Evolutionary conservation across 2,113 vertebrate species (phyloP).

Genomic region (Symphodus melops): DNA sequence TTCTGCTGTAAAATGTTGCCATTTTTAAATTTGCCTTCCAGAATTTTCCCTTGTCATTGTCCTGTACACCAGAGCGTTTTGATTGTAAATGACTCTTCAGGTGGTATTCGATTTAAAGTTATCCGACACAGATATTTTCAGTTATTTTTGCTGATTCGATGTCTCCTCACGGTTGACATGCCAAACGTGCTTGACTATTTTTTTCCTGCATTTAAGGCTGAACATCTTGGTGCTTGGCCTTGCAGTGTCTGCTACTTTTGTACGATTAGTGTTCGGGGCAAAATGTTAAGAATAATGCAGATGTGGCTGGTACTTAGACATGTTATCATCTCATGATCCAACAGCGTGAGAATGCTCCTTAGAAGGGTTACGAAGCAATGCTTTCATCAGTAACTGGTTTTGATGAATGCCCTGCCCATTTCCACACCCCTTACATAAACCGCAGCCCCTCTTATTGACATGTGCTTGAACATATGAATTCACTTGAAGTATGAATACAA

Average conservation of each 20-base stretch:
- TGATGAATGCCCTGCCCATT: constrained; percentile 1
- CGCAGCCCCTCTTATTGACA: neutral
- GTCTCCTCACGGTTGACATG: neutral
- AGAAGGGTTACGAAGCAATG: neutral
- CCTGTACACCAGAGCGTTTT: no score
- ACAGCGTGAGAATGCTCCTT: neutral
- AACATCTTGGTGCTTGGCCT: neutral
- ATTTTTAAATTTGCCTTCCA: no score
- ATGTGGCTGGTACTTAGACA: neutral
- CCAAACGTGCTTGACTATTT: neutral
- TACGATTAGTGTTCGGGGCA: neutral
- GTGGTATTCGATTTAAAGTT: neutral
- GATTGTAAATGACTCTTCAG: neutral
- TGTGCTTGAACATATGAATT: constrained; percentile 1
- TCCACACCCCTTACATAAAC: constrained; percentile 1
- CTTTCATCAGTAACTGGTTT: constrained; percentile 8
- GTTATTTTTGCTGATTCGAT: neutral
- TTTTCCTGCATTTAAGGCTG: neutral
- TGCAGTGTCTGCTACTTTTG: neutral
- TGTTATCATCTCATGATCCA: constrained; percentile 18
- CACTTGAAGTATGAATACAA: constrained; percentile 8
- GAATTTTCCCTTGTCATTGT: no score
- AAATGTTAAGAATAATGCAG: neutral
- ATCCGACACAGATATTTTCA: neutral
- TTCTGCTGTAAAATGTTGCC: no score